Evolutionary conservation across 2,888 invertebrate genomes (phyloP).

Genomic region (Anthophora plumipes): DNA sequence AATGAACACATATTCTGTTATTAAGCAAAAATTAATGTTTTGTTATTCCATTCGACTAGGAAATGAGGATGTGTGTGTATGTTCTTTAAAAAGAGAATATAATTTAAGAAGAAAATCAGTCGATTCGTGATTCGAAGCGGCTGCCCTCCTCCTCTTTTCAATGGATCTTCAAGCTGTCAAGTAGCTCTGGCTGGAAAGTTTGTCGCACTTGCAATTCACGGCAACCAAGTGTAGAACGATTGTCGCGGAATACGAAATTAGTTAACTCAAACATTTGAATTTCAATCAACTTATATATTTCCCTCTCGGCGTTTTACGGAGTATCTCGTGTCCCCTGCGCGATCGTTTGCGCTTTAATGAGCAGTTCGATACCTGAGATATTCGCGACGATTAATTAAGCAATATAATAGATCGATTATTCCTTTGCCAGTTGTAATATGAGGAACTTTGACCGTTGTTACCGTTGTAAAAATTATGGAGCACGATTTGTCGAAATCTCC

Average conservation of each 20-base stretch:
- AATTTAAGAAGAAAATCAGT: not conserved
- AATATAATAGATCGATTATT: constrained; percentile 20
- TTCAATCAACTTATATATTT: constrained; percentile 52
- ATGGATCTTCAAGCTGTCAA: constrained; percentile 32
- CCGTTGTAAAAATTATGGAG: constrained; percentile 9
- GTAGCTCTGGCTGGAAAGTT: constrained; percentile 51
- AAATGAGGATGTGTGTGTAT: too few relatives aligned
- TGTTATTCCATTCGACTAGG: too few relatives aligned
- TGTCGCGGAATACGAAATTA: constrained; percentile 56
- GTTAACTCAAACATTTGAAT: constrained; percentile 54
- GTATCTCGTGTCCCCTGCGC: constrained; percentile 6
- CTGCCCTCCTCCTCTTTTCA: constrained; percentile 10
- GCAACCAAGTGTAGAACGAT: constrained; percentile 40
- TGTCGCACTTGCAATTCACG: constrained; percentile 45
- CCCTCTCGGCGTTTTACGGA: constrained; percentile 8
- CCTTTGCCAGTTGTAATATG: constrained; percentile 10
- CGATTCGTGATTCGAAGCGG: not conserved
- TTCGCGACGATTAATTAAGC: constrained; percentile 24
- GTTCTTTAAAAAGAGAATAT: not conserved
- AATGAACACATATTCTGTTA: too few relatives aligned
- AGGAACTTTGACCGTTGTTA: not conserved
- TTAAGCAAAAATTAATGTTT: too few relatives aligned
- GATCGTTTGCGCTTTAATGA: constrained; percentile 17
- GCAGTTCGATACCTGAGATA: not conserved
- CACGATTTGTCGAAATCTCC: not conserved